Base-by-base conservation (phyloP, 2,888 invertebrate genomes). In the Herminia tarsipennalis region DNA sequence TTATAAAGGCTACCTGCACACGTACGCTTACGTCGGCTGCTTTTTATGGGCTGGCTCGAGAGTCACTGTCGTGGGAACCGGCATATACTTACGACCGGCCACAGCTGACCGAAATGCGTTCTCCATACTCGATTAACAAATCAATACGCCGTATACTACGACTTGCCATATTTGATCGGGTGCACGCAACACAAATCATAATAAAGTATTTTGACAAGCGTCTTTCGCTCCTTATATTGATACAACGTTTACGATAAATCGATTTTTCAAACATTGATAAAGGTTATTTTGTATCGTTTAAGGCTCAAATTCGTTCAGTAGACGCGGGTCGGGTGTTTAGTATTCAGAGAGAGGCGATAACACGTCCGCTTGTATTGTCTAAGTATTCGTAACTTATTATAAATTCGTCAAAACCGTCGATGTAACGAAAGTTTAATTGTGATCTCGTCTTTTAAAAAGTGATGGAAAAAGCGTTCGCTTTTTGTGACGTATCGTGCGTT, bases 101-200 rank as follows among this genome's bases (percentile, higher is more conserved):
- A 85, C 90, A 88, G 89, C 90, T 90, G 90, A 88, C 90, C 90
- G 86, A 91, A 92, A 89, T 90, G 88, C 90, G 91, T 81, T 88
- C 86, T 88, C 86, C 87, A 83, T 89, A 88, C 83, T 72, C 84
- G 86, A 89, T 88, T 86, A 85, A 89, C 88, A 86, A 90, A 91
- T 91, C 91, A 85, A 90, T 87, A 87, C 85, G 67, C 50, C 49
- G 77, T 78, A 71, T 80, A 82, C 76, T 74, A 77, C 79, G 70
- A 75, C 80, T 70, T 52, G 76, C 82, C 81, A 78, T 85, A 81
- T 84, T 82, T 76, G 84, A 82, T 79, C 80, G 68, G 49, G 46
- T 64, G 59, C 58, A 61, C 70, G 64, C 62, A 56, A 69, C 70
- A 74, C 77, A 72, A 76, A 83, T 80, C 75, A 76, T 78, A 75